Conservation (phyloP, 2,888 invertebrate genomes). For the Vanessa cardui region DNA sequence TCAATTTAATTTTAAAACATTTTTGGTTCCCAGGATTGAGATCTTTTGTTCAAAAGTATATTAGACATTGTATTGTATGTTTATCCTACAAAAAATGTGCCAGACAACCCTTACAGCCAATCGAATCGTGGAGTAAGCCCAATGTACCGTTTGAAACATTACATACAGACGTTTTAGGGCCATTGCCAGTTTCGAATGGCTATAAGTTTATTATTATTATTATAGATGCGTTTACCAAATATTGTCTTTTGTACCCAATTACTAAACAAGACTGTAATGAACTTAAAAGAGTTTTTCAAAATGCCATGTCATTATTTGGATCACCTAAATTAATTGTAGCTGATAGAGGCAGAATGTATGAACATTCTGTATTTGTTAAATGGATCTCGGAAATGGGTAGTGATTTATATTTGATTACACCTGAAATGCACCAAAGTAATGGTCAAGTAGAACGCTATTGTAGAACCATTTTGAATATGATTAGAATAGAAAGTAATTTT, state of each 20-base stretch:
- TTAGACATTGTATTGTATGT: slow-evolving; percentile 24
- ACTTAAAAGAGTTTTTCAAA: slow-evolving; percentile 13
- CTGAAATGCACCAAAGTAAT: too few species aligned
- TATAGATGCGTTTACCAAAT: too few species aligned
- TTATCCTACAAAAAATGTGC: slow-evolving; percentile 36
- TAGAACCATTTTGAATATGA: too few species aligned
- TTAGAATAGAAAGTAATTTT: too few species aligned
- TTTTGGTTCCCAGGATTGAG: slow-evolving; percentile 26
- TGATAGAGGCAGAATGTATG: slow-evolving; percentile 24
- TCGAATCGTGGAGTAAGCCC: slow-evolving; percentile 41
- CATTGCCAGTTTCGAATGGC: slow-evolving; percentile 12
- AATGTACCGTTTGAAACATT: slow-evolving; percentile 38
- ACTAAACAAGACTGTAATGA: slow-evolving; percentile 28
- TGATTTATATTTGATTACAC: too few species aligned
- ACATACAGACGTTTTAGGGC: slow-evolving; percentile 31
- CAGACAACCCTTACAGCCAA: slow-evolving; percentile 32
- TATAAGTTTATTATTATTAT: too few species aligned
- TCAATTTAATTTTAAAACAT: background rate
- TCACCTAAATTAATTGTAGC: slow-evolving; percentile 16
- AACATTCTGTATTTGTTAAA: slow-evolving; percentile 1
- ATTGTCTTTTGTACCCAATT: background rate
- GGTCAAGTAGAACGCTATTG: too few species aligned
- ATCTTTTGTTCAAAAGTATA: slow-evolving; percentile 23
- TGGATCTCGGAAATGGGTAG: slow-evolving; percentile 11
- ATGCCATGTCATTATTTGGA: slow-evolving; percentile 28